Conservation (phyloP, 2,113 vertebrate species). For the Oreocharis arfaki region DNA sequence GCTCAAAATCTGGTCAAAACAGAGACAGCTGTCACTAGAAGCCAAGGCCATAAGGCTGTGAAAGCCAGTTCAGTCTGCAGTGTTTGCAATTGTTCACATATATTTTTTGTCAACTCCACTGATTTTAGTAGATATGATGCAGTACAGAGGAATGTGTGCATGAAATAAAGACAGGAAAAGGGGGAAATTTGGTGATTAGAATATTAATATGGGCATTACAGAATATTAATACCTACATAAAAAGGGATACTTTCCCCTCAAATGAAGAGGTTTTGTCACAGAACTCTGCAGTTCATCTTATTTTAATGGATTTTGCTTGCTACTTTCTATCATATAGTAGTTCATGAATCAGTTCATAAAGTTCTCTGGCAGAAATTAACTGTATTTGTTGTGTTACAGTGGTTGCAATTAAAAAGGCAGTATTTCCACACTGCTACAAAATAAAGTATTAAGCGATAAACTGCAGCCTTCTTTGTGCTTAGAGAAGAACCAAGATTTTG, state of each 20-base stretch:
- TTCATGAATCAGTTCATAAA: neutral
- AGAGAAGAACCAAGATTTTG: neutral
- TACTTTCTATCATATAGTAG: neutral
- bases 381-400: neutral
- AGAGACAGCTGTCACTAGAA: neutral
- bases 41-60: neutral
- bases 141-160: neutral
- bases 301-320: neutral
- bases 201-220: neutral
- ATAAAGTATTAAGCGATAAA: neutral
- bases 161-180: neutral
- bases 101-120: neutral
- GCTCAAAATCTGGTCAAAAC: neutral
- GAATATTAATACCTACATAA: neutral
- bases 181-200: neutral
- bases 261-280: neutral
- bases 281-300: neutral
- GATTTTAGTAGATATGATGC: neutral
- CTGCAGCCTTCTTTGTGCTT: neutral
- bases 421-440: neutral
- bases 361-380: neutral
- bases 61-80: neutral
- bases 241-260: neutral
- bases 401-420: neutral
- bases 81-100: neutral